These are phyloP conservation scores for Zaprionus ornatus DNA, from an alignment of 1,140 invertebrate genomes.

Conservation along the genomic window DNA sequence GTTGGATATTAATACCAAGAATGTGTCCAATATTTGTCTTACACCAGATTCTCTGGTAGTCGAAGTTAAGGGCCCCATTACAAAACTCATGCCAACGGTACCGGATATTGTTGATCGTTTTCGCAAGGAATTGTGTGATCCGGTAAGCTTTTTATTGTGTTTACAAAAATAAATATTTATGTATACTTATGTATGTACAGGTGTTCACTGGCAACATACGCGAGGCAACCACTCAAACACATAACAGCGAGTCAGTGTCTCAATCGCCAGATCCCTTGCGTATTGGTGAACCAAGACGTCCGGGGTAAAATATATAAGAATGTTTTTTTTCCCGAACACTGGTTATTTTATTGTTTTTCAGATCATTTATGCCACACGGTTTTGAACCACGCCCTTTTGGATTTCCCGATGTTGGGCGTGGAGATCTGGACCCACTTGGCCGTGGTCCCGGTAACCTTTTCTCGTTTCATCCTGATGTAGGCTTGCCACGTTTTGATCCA, in stretches of 20 bases:
- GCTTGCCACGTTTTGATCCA: conserved; percentile 90
- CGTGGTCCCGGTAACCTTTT: conserved; percentile 90
- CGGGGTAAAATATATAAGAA: conserved; percentile 47
- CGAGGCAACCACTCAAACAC: conserved; percentile 71
- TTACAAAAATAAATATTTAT: neutral
- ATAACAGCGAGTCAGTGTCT: conserved; percentile 7
- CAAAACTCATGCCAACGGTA: conserved; percentile 84
- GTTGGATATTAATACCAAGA: conserved; percentile 84
- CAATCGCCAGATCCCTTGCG: conserved; percentile 57
- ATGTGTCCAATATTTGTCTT: conserved; percentile 83
- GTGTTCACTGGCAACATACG: conserved; percentile 70
- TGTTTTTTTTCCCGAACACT: neutral
- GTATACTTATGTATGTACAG: conserved; percentile 6
- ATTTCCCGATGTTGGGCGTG: conserved; percentile 86
- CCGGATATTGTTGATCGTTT: conserved; percentile 82
- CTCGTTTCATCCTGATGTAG: conserved; percentile 73
- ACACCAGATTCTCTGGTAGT: conserved; percentile 82
- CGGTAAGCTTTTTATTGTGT: conserved; percentile 52
- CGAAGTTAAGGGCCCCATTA: conserved; percentile 82
- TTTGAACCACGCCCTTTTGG: conserved; percentile 76
- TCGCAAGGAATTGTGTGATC: conserved; percentile 84
- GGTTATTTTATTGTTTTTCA: conserved; percentile 10
- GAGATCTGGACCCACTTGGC: conserved; percentile 91
- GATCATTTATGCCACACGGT: conserved; percentile 46
- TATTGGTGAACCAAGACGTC: conserved; percentile 61